These are phyloP conservation scores for Zaprionus obscuricornis DNA, from an alignment of 2,888 invertebrate species.

Conservation along the genomic window DNA sequence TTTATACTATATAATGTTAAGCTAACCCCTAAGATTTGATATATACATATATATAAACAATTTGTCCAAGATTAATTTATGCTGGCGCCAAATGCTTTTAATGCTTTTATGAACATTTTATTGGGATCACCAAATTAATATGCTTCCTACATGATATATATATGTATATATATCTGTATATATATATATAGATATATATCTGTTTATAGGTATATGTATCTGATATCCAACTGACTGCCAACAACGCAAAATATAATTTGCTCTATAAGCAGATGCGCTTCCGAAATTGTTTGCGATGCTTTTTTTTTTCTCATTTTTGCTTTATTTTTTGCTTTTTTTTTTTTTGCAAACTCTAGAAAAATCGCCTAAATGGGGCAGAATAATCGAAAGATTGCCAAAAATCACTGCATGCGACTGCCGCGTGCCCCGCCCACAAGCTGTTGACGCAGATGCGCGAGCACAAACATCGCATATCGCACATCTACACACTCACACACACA, in stretches of 20 bases:
- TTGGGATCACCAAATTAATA: no score
- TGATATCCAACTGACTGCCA: slow-evolving; percentile 54
- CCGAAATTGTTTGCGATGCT: slow-evolving; percentile 36
- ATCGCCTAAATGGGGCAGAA: slow-evolving; percentile 58
- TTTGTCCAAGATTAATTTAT: no score
- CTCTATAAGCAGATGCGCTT: slow-evolving; percentile 53
- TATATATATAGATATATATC: slow-evolving; percentile 16
- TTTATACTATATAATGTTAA: slow-evolving; percentile 15
- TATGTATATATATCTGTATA: slow-evolving; percentile 24
- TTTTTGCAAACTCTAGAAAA: slow-evolving; percentile 40
- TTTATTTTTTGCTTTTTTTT: slow-evolving; percentile 5
- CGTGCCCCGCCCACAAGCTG: slow-evolving; percentile 60
- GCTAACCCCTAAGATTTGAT: slow-evolving; percentile 4
- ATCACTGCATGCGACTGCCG: slow-evolving; percentile 58
- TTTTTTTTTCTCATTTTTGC: slow-evolving; percentile 22
- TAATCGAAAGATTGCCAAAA: slow-evolving; percentile 49
- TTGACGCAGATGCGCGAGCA: slow-evolving; percentile 56
- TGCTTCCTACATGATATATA: slow-evolving; percentile 17
- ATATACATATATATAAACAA: background rate
- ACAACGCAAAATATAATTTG: slow-evolving; percentile 69
- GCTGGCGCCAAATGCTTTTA: no score
- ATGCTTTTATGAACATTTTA: no score
- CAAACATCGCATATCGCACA: slow-evolving; percentile 10
- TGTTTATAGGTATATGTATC: slow-evolving; percentile 4
- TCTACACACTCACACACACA: slow-evolving; percentile 2